phyloP scores from a whole-genome alignment of 2,113 vertebrate genomes.

The Hemichromis elongatus region DNA sequence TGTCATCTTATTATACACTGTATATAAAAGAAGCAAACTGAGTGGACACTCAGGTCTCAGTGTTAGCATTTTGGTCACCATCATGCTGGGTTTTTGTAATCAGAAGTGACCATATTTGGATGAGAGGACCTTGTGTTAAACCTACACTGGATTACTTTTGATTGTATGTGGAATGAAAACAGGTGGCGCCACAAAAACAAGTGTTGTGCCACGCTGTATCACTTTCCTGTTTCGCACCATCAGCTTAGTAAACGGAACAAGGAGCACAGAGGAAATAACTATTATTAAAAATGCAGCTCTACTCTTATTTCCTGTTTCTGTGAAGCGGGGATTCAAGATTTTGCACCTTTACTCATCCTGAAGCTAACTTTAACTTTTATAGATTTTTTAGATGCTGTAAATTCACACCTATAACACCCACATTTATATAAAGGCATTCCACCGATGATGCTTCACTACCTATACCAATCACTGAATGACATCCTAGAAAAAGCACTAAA shows the following conservation, averaged over 20 bases:
- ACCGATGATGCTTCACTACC: not conserved
- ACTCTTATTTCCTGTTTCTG: not conserved
- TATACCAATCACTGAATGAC: not conserved
- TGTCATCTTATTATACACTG: not conserved
- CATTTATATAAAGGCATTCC: not conserved
- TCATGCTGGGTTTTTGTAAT: not conserved
- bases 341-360: not conserved
- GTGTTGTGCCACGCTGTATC: not conserved
- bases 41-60: not conserved
- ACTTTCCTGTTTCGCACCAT: not conserved
- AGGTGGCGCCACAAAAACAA: not conserved
- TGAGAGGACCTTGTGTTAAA: not conserved
- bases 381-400: not conserved
- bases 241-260: not conserved
- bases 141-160: not conserved
- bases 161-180: not conserved
- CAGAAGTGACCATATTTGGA: not conserved
- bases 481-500: not conserved
- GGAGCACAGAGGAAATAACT: not conserved
- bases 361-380: not conserved
- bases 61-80: not conserved
- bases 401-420: not conserved
- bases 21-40: not conserved
- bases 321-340: fast-evolving
- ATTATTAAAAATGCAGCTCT: not conserved